These are phyloP conservation scores for Pelecanus crispus DNA, from an alignment of 2,113 vertebrate genomes.

Conservation along the genomic window DNA sequence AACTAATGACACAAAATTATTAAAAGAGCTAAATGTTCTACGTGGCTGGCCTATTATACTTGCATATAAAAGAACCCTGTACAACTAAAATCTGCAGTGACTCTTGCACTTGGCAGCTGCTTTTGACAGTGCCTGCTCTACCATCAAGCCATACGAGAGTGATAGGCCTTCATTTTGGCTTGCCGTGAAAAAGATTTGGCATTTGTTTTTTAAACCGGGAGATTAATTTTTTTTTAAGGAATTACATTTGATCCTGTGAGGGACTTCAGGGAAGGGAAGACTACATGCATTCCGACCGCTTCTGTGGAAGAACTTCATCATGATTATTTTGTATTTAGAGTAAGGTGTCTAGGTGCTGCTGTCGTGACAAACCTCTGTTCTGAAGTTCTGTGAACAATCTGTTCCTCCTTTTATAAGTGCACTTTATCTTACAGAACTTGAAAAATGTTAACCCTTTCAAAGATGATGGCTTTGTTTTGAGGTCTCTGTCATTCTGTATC, in stretches of 20 bases:
- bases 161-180: not conserved
- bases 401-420: not conserved
- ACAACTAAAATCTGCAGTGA: not conserved
- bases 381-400: not conserved
- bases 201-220: not conserved
- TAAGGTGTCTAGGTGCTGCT: not conserved
- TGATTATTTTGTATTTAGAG: not conserved
- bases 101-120: not conserved
- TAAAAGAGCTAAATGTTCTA: not conserved
- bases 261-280: not conserved
- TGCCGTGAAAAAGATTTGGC: not conserved
- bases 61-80: fast-evolving
- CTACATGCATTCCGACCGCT: not conserved
- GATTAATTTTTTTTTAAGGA: not conserved
- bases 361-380: not conserved
- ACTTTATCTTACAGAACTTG: not conserved
- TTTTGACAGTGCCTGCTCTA: not conserved
- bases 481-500: not conserved
- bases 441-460: not conserved
- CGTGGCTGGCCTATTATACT: fast-evolving
- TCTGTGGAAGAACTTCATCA: not conserved
- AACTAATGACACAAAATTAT: too few relatives aligned
- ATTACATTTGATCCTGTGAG: not conserved
- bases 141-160: fast-evolving
- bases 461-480: not conserved